phyloP scores from a whole-genome alignment of 2,113 vertebrate genomes.

The Corythornis madagascariensis region DNA sequence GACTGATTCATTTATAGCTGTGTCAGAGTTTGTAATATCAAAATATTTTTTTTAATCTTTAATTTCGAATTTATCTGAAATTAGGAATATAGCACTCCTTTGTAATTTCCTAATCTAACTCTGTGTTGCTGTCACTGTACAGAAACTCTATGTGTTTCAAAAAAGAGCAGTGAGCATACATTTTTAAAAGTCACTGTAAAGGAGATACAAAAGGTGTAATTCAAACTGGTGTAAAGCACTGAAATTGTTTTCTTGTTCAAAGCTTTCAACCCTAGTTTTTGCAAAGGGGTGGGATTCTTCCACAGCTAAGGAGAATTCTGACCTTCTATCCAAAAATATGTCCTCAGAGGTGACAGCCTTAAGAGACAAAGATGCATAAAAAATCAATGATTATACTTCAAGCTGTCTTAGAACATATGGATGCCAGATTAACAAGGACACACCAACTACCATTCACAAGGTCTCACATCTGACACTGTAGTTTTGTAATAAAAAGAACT shows the following conservation, averaged over 20 bases:
- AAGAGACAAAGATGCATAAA: background rate
- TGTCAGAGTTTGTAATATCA: background rate
- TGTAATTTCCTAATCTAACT: conserved; percentile 30
- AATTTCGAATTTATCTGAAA: conserved; percentile 33
- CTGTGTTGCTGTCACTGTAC: background rate
- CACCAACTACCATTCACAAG: background rate
- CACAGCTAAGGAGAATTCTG: background rate
- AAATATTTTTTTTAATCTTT: conserved; percentile 21
- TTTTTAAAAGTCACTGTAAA: background rate
- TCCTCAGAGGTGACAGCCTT: background rate
- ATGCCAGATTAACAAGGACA: background rate
- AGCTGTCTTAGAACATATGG: background rate
- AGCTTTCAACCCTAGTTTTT: background rate
- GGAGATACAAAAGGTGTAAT: background rate
- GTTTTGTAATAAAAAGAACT: background rate
- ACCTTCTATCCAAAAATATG: background rate
- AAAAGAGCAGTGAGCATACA: background rate
- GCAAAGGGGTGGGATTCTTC: background rate
- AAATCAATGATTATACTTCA: background rate
- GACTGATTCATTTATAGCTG: conserved; percentile 34
- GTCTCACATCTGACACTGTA: background rate
- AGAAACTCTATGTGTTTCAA: background rate
- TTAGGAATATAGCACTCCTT: conserved; percentile 15
- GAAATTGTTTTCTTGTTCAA: background rate
- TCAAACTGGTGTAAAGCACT: background rate